phyloP scores from a whole-genome alignment of 2,888 invertebrate species.

The Neoitamus cyanurus region DNA sequence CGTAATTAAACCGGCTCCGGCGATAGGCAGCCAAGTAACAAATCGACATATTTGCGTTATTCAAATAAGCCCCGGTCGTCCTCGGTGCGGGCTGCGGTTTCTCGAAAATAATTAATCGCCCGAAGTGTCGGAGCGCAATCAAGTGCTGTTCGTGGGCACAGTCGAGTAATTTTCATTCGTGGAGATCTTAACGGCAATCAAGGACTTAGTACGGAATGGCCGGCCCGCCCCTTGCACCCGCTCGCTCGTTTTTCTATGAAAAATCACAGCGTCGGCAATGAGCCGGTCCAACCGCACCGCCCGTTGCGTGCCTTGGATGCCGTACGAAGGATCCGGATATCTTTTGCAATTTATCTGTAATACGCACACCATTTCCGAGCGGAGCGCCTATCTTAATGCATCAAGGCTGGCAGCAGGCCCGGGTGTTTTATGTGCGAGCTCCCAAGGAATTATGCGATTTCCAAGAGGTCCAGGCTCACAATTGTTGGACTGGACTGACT shows the following conservation, averaged over 20 bases:
- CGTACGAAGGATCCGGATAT: slow-evolving; percentile 47
- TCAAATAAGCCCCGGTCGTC: slow-evolving; percentile 22
- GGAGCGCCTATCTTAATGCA: slow-evolving; percentile 50
- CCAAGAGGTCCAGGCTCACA: slow-evolving; percentile 4
- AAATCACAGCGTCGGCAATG: slow-evolving; percentile 31
- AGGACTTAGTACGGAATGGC: slow-evolving; percentile 42
- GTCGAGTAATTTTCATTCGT: slow-evolving; percentile 45
- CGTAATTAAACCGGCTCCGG: slow-evolving; percentile 31
- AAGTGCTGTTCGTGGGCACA: slow-evolving; percentile 32
- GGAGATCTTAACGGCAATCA: slow-evolving; percentile 51
- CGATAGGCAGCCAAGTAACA: slow-evolving; percentile 22
- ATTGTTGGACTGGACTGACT: background rate
- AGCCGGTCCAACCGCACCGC: slow-evolving; percentile 11
- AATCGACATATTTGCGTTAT: slow-evolving; percentile 44
- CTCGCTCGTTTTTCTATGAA: slow-evolving; percentile 31
- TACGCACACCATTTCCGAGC: slow-evolving; percentile 52
- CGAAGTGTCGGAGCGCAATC: slow-evolving; percentile 49
- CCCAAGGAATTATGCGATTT: slow-evolving; percentile 38
- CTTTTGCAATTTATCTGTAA: slow-evolving; percentile 52
- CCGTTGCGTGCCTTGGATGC: slow-evolving; percentile 46
- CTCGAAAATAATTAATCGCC: slow-evolving; percentile 50
- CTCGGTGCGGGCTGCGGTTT: slow-evolving; percentile 6
- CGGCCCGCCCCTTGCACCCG: background rate
- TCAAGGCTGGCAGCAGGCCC: slow-evolving; percentile 38
- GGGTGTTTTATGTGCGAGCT: slow-evolving; percentile 46